Evolutionary conservation across 2,113 vertebrate genomes (phyloP), one percentile per base, ranked within the genome.

Genomic region (Gymnorhina tibicen): DNA sequence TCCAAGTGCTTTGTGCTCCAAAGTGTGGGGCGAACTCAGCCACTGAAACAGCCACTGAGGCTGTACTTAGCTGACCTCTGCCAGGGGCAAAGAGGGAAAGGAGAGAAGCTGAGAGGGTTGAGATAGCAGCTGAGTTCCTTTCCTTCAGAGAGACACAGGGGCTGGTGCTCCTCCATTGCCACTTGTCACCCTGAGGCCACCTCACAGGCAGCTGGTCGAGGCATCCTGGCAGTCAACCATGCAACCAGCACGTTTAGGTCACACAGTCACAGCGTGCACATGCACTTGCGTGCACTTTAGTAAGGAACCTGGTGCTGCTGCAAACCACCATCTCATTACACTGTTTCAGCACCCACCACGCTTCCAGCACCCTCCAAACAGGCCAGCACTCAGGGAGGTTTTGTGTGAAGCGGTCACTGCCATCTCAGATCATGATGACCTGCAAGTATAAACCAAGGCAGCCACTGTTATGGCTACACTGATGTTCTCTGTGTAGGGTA

Each of bases 21-120:
- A 87, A 50, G 7, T 1, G 2, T 0, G 1, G 20, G 17, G 39
- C 10, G 5, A 24, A 32, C 0, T 2, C 10, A 37, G 28, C 39
- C 24, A 46, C 52, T 1, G 2, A 33, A 84, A 37, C 37, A 52
- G 56, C 11, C 35, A 18, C 22, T 2, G 28, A 39, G 52, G 15
- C 37, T 79, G 37, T 37, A 42, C 53, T 53, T 67, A 58, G 20
- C 53, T 37, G 32, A 62, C 16, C 53, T 37, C 37, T 76, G 49
- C 24, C 22, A 28, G 22, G 21, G 21, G 16, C 39, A 77, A 67
- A 72, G 28, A 46, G 16, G 22, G 55, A 13, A 23, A 59, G 13
- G 26, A 79, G 16, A 50, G 21, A 42, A 86, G 32, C 17, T 2
- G 4, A 72, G 35, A 72, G 44, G 37, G 35, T 32, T 4, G 1